phyloP scores from a whole-genome alignment of 2,113 vertebrate species.

The Dasypus novemcinctus region DNA sequence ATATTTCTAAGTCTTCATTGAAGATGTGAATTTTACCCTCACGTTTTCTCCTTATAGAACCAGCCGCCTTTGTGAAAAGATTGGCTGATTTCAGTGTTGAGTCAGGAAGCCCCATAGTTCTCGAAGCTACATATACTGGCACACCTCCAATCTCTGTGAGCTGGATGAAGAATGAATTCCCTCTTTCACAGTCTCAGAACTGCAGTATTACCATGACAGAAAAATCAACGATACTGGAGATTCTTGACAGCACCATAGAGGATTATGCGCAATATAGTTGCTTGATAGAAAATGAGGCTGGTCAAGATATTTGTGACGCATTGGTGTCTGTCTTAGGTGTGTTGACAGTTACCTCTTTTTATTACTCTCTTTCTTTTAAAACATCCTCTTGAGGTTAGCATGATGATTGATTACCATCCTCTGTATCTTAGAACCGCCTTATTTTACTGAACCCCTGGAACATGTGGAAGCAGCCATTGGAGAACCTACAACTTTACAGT shows the following conservation, averaged over 20 bases:
- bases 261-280: slow-evolving; percentile 92
- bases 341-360: slow-evolving; percentile 54
- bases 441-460: slow-evolving; percentile 92
- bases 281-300: slow-evolving; percentile 94
- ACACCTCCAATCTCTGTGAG: slow-evolving; percentile 92
- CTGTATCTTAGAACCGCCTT: slow-evolving; percentile 91
- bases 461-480: slow-evolving; percentile 93
- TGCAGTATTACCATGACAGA: slow-evolving; percentile 94
- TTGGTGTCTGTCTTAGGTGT: slow-evolving; percentile 92
- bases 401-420: slow-evolving; percentile 63
- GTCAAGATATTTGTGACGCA: slow-evolving; percentile 90
- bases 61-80: slow-evolving; percentile 95
- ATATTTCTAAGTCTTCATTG: background rate
- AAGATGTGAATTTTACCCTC: slow-evolving; percentile 61
- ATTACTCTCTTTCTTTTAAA: background rate
- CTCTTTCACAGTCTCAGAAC: slow-evolving; percentile 90
- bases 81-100: slow-evolving; percentile 92
- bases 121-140: slow-evolving; percentile 92
- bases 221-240: slow-evolving; percentile 95
- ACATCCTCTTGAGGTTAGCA: background rate
- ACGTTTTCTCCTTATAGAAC: slow-evolving; percentile 84
- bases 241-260: slow-evolving; percentile 89
- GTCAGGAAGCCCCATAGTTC: slow-evolving; percentile 90
- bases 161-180: slow-evolving; percentile 92
- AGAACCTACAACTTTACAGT: slow-evolving; percentile 91